Conservation (phyloP, 1,140 invertebrate species). For the Drosophila tani region DNA sequence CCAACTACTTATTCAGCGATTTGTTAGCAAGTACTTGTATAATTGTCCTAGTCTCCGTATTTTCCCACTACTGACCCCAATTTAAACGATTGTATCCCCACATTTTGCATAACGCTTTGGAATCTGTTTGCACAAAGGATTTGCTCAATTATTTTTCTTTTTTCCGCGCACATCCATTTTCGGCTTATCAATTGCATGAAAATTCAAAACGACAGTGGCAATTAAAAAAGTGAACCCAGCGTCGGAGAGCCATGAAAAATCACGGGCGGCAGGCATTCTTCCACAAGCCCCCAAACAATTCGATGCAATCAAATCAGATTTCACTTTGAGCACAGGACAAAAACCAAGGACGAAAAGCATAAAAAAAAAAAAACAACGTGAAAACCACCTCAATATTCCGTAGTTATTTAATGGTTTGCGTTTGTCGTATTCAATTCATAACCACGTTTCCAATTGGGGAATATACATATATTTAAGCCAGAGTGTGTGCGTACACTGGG, state of each 20-base stretch:
- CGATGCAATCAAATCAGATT: constrained; percentile 77
- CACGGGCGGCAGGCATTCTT: constrained; percentile 29
- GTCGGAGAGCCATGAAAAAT: constrained; percentile 56
- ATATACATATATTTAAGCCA: constrained; percentile 32
- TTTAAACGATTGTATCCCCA: constrained; percentile 10
- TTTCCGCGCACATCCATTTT: constrained; percentile 37
- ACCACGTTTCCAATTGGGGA: constrained; percentile 49
- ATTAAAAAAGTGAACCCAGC: constrained; percentile 62
- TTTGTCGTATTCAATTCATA: constrained; percentile 74
- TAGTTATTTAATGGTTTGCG: constrained; percentile 70
- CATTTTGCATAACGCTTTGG: constrained; percentile 21
- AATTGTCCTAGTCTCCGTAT: not conserved
- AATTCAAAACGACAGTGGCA: constrained; percentile 59
- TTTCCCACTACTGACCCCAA: constrained; percentile 17
- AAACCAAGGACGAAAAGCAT: constrained; percentile 1
- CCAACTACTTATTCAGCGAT: no score
- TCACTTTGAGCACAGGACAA: constrained; percentile 46
- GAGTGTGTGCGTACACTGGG: not conserved
- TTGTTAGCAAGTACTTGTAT: not conserved
- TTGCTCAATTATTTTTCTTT: constrained; percentile 31
- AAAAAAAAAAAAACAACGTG: not conserved
- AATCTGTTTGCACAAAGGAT: constrained; percentile 15
- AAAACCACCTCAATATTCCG: constrained; percentile 29
- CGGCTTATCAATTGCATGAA: constrained; percentile 59
- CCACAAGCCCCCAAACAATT: constrained; percentile 20